Percentiles rank a stretch among this genome's conserved stretches.
Conservation (phyloP, 2,888 invertebrate genomes). For the Lomographa bimaculata region DNA sequence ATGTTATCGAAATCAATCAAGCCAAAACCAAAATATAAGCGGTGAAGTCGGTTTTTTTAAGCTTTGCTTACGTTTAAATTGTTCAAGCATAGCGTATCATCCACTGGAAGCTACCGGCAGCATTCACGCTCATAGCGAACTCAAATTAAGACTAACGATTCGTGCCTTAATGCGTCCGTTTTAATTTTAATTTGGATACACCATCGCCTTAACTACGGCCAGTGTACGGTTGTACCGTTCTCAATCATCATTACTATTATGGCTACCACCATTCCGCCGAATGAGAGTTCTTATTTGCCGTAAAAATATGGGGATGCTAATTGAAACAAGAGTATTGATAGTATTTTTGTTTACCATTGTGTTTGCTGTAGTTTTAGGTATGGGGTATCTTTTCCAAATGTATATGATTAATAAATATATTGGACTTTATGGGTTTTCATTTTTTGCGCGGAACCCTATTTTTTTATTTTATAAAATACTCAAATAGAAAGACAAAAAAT, state of each 20-base stretch:
- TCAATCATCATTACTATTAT: conserved; percentile 37
- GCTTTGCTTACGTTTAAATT: too few relatives aligned
- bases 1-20: too few relatives aligned
- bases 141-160: conserved; percentile 81
- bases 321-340: background rate
- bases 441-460: too few relatives aligned
- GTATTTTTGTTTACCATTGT: too few relatives aligned
- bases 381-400: too few relatives aligned
- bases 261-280: conserved; percentile 1
- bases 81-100: conserved; percentile 31
- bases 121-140: conserved; percentile 47
- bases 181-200: conserved; percentile 76
- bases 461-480: too few relatives aligned
- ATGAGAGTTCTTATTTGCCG: conserved; percentile 4
- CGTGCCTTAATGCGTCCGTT: conserved; percentile 62
- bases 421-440: too few relatives aligned
- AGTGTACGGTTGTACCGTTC: conserved; percentile 27
- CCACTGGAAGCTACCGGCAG: conserved; percentile 19
- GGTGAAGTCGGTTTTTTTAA: too few relatives aligned
- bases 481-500: too few relatives aligned
- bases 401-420: too few relatives aligned
- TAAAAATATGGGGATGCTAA: background rate
- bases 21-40: too few relatives aligned
- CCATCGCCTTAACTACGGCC: conserved; percentile 65
- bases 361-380: too few relatives aligned